Conservation (phyloP, 1,140 invertebrate species). For the Neotoxoptera formosana region DNA sequence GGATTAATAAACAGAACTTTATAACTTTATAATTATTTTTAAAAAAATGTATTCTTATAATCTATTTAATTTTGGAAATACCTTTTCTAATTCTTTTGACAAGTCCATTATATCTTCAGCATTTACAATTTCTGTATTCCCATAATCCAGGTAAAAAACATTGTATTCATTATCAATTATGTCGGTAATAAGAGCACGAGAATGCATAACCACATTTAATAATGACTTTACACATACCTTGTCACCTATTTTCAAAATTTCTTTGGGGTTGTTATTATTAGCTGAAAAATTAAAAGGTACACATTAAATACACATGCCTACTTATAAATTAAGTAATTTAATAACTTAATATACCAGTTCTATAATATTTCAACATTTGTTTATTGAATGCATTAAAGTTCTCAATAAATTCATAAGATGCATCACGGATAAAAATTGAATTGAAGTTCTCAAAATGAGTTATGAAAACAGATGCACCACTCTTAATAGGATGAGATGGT, state of each 20-base stretch:
- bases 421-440: constrained; percentile 42
- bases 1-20: background rate
- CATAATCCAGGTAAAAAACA: constrained; percentile 36
- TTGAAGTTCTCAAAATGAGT: constrained; percentile 48
- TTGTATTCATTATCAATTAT: background rate
- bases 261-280: background rate
- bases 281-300: background rate
- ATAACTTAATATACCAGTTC: background rate
- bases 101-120: constrained; percentile 11
- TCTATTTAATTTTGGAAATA: background rate
- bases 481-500: constrained; percentile 28
- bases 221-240: constrained; percentile 24
- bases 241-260: background rate
- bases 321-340: background rate
- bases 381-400: constrained; percentile 11
- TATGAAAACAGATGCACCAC: constrained; percentile 27
- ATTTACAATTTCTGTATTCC: background rate
- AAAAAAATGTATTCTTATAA: background rate
- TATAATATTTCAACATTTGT: background rate
- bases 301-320: background rate
- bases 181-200: background rate
- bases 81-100: constrained; percentile 29
- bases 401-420: constrained; percentile 4
- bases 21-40: no score
- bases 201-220: background rate